Percentiles rank a stretch among this genome's conserved stretches.
Evolutionary conservation across 2,888 invertebrate species (phyloP).

Genomic region (Cabera pusaria): DNA sequence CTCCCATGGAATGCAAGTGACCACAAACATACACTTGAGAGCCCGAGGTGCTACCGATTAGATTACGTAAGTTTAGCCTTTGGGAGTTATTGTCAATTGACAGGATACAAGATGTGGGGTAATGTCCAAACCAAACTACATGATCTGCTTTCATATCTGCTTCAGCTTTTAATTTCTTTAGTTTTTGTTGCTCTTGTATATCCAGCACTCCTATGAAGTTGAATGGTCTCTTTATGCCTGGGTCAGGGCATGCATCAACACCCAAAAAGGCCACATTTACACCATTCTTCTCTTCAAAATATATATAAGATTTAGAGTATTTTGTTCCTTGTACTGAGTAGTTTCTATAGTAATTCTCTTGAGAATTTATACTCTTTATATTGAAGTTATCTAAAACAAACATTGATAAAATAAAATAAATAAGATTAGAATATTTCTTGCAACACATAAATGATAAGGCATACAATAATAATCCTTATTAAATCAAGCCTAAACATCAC

Average conservation of each 20-base stretch:
- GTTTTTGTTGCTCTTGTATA: constrained; percentile 78
- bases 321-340: constrained; percentile 90
- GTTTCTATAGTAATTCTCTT: constrained; percentile 89
- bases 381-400: constrained; percentile 92
- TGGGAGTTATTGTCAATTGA: constrained; percentile 78
- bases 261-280: constrained; percentile 91
- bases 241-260: constrained; percentile 93
- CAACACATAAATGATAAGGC: no score
- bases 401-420: no score
- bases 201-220: constrained; percentile 93
- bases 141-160: constrained; percentile 75
- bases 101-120: constrained; percentile 94
- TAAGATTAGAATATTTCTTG: no score
- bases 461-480: no score
- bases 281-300: constrained; percentile 78
- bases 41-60: constrained; percentile 83
- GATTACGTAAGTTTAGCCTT: constrained; percentile 73
- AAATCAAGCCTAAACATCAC: no score
- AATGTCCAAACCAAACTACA: constrained; percentile 91
- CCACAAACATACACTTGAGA: constrained; percentile 93
- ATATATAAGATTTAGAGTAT: constrained; percentile 89
- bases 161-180: constrained; percentile 82
- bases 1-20: constrained; percentile 93
- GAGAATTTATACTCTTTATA: constrained; percentile 86
- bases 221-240: constrained; percentile 93